Evolutionary conservation across 2,113 vertebrate genomes (phyloP).

Genomic region (Pollimyrus isidori): DNA sequence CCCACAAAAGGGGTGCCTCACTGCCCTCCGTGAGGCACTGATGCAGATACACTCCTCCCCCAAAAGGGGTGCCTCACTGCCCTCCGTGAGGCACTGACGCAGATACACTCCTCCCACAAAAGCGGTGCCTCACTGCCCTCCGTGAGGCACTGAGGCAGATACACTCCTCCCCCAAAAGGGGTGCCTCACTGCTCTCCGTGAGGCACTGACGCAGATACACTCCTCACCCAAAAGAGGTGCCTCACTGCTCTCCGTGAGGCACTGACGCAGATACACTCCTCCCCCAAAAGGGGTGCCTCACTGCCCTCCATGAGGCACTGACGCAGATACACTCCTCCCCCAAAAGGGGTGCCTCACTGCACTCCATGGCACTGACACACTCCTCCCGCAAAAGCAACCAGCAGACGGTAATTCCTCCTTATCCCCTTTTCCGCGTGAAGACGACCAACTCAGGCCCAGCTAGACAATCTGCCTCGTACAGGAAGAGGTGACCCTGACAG

Average conservation of each 20-base stretch:
- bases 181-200: neutral
- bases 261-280: neutral
- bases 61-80: too few relatives aligned
- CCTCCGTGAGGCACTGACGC: too few relatives aligned
- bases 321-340: neutral
- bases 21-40: neutral
- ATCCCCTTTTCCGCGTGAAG: neutral
- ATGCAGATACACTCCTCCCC: neutral
- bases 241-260: neutral
- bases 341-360: neutral
- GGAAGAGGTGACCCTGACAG: neutral
- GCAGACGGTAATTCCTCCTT: neutral
- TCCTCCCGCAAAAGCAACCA: neutral
- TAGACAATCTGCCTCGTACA: neutral
- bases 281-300: neutral
- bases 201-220: neutral
- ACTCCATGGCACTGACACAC: neutral
- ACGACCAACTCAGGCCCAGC: neutral
- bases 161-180: neutral
- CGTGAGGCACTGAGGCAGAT: too few relatives aligned
- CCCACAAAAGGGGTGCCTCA: neutral
- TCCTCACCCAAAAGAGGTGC: neutral
- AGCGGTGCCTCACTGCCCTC: too few relatives aligned
- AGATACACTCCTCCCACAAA: neutral
- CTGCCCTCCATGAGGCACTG: neutral